Evolutionary conservation across 37 sponge, comb jelly and placozoan species (phyloP).

Genomic region (Haliclona indistincta): DNA sequence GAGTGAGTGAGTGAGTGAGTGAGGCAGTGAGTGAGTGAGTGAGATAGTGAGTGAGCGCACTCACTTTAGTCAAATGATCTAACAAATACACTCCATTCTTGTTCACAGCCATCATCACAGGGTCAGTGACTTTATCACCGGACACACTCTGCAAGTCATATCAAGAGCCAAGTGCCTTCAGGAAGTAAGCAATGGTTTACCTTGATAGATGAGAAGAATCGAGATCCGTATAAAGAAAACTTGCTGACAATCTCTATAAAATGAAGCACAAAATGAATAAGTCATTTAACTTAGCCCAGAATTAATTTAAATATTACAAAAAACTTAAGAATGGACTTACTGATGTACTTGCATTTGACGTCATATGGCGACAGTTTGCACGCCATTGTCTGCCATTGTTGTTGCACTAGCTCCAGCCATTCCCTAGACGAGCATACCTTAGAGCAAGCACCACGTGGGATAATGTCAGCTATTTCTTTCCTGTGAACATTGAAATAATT

Average conservation of each 20-base stretch:
- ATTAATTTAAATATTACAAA: neutral
- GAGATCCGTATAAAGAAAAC: slow-evolving; percentile 55
- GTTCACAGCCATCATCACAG: slow-evolving; percentile 52
- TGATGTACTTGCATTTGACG: slow-evolving; percentile 32
- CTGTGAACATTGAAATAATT: too few species aligned
- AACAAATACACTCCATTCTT: slow-evolving; percentile 53
- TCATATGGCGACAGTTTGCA: slow-evolving; percentile 1
- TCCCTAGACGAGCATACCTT: too few species aligned
- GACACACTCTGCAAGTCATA: slow-evolving; percentile 32
- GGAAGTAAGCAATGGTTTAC: slow-evolving; percentile 4
- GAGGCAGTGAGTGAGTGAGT: too few species aligned
- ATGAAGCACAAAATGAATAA: too few species aligned
- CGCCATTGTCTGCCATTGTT: slow-evolving; percentile 25
- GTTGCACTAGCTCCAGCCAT: slow-evolving; percentile 44
- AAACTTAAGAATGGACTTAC: slow-evolving; percentile 2
- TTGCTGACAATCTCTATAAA: slow-evolving; percentile 25
- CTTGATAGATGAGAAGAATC: slow-evolving; percentile 60
- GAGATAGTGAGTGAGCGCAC: too few species aligned
- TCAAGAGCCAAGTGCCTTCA: neutral
- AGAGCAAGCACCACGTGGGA: too few species aligned
- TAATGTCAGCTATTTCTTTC: too few species aligned
- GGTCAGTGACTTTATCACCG: slow-evolving; percentile 24
- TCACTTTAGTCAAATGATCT: slow-evolving; percentile 41
- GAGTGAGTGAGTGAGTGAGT: too few species aligned
- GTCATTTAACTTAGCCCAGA: neutral